Base-by-base conservation (phyloP, 2,888 invertebrate genomes). In the Furcula furcula region DNA sequence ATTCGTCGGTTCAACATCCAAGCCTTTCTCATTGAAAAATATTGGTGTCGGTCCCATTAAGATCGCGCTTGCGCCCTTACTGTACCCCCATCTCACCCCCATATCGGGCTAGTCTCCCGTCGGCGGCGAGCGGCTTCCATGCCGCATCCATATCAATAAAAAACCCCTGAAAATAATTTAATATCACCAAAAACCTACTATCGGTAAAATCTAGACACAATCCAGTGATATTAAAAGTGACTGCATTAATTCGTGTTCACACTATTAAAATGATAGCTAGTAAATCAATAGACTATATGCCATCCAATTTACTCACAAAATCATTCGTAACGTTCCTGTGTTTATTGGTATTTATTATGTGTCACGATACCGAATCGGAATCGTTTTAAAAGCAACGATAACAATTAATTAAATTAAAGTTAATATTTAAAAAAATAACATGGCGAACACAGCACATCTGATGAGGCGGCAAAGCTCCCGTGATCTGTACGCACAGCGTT, bases 391-490 rank as follows among this genome's bases (percentile, higher is more conserved):
- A 43, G 40, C 37, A 34, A 49, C 54, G 51, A 64, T 28, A 49
- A 55, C 62, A 70, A 65, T 70, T 68, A 67, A 39, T 48, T 56
- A 45, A 48, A 35, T 46, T 50, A 54, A 60, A 58, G 40, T 30
- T 41, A 23, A 33, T 38, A 34, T 41, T 51, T 40, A 52, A 52
- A 85, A 79, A 64, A n/a, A n/a, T n/a, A n/a, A n/a, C n/a, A 96
- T 97, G 97, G 96, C 97, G 67, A 97, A 97, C 79, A 95, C 96
- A 57, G 96, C 96, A 36, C 97, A 97, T 83, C 90, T 97, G 71
- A 93, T 96, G 69, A 92, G 97, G 55, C 91, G 97, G 36, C 97
- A 97, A 82, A 96, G 96, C 78, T 96, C 96, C 38, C 91, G 96
- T 54, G 96, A 97, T 67, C 90, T 96, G 28, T 93, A 94, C 67